Conservation (phyloP, 2,888 invertebrate species). For the Sipunculus nudus region DNA sequence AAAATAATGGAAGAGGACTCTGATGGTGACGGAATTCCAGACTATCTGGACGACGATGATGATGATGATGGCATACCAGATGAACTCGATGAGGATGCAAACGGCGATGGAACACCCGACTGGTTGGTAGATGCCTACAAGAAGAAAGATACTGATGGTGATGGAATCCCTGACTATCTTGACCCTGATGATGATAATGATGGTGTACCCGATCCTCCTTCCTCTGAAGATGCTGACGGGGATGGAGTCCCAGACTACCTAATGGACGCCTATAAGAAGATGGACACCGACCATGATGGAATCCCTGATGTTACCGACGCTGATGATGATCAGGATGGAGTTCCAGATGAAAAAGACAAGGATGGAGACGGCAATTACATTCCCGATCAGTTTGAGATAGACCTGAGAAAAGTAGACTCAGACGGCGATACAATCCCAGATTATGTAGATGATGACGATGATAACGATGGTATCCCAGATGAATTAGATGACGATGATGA, state of each 20-base stretch:
- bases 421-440: constrained; percentile 49
- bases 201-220: constrained; percentile 39
- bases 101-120: constrained; percentile 26
- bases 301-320: constrained; percentile 50
- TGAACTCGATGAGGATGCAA: constrained; percentile 9
- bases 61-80: constrained; percentile 12
- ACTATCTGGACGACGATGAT: constrained; percentile 27
- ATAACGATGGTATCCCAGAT: constrained; percentile 48
- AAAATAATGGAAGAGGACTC: constrained; percentile 9
- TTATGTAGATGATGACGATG: constrained; percentile 51
- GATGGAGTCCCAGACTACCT: constrained; percentile 54
- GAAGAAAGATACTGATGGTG: constrained; percentile 21
- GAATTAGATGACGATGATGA: constrained; percentile 28
- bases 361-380: constrained; percentile 51
- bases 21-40: constrained; percentile 57
- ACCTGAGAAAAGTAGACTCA: constrained; percentile 48
- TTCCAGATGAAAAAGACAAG: constrained; percentile 20
- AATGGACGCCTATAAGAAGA: too few relatives aligned
- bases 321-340: constrained; percentile 47
- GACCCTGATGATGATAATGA: constrained; percentile 21
- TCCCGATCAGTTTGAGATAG: constrained; percentile 48
- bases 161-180: constrained; percentile 32
- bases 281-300: constrained; percentile 59
- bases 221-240: constrained; percentile 38
- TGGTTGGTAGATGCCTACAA: constrained; percentile 9